A percentile compares a stretch with the other conserved stretches of the same genome.
These are phyloP conservation scores for Micrasema longulum DNA, from an alignment of 1,140 invertebrate species.

Conservation along the genomic window DNA sequence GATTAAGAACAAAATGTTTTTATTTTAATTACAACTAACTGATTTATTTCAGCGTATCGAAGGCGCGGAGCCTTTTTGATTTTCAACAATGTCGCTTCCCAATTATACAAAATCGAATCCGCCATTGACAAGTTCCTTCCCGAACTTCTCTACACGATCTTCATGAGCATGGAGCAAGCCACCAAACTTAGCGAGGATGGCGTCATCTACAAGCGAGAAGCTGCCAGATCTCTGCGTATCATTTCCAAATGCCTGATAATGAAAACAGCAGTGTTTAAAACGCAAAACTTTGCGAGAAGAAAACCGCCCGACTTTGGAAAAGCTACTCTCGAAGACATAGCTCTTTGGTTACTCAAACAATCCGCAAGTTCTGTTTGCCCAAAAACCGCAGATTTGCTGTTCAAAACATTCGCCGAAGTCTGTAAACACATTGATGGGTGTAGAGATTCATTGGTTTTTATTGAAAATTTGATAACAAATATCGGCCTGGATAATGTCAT, in stretches of 20 bases:
- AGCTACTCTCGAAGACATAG: slow-evolving; percentile 36
- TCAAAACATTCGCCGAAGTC: slow-evolving; percentile 33
- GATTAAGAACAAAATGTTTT: too few species aligned
- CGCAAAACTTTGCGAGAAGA: slow-evolving; percentile 5
- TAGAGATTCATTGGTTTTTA: slow-evolving; percentile 8
- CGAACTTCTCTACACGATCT: slow-evolving; percentile 45
- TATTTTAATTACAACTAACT: too few species aligned
- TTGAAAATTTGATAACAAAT: slow-evolving; percentile 28
- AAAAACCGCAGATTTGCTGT: slow-evolving; percentile 22
- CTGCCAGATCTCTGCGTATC: slow-evolving; percentile 36
- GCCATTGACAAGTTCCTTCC: slow-evolving; percentile 47
- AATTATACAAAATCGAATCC: slow-evolving; percentile 39
- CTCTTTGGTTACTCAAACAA: slow-evolving; percentile 43
- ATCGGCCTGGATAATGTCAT: slow-evolving; percentile 21
- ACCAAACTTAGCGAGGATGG: slow-evolving; percentile 5
- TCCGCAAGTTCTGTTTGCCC: slow-evolving; percentile 26
- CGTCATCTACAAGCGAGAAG: slow-evolving; percentile 29
- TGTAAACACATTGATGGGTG: slow-evolving; percentile 31
- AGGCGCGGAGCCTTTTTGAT: slow-evolving; percentile 45
- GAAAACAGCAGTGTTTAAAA: slow-evolving; percentile 42
- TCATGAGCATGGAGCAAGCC: slow-evolving; percentile 41
- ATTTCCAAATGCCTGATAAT: slow-evolving; percentile 40
- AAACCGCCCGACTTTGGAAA: slow-evolving; percentile 42
- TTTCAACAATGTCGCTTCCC: slow-evolving; percentile 28
- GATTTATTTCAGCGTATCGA: slow-evolving; percentile 44